These are phyloP conservation scores for Coregonus ussuriensis DNA, from an alignment of 2,797 vertebrate species.

Conservation along the genomic window DNA sequence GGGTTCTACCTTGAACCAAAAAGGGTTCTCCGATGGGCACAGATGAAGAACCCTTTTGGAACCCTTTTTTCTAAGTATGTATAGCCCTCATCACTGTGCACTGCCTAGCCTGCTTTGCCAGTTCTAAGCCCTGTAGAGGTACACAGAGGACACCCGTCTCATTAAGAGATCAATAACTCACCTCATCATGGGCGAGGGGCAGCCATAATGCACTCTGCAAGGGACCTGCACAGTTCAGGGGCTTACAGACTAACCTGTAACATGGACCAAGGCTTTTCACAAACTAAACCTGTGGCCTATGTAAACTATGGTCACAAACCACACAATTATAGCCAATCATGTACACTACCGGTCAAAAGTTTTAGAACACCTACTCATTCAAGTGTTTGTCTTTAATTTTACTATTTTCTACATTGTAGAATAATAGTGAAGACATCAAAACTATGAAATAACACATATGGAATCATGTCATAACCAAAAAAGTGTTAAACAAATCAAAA, in stretches of 20 bases:
- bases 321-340: not conserved
- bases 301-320: not conserved
- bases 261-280: constrained; percentile 18
- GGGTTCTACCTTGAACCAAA: too few species aligned
- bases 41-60: too few species aligned
- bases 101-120: constrained; percentile 41
- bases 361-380: too few species aligned
- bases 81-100: constrained; percentile 61
- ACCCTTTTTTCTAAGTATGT: constrained; percentile 12
- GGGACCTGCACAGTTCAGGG: constrained; percentile 43
- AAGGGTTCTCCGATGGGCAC: too few species aligned
- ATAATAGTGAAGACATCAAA: too few species aligned
- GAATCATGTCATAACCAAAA: too few species aligned
- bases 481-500: too few species aligned
- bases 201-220: constrained; percentile 65
- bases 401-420: too few species aligned
- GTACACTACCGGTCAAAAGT: too few species aligned
- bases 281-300: constrained; percentile 24
- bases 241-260: constrained; percentile 34
- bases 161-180: constrained; percentile 66
- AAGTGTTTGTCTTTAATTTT: too few species aligned
- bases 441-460: too few species aligned
- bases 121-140: constrained; percentile 56
- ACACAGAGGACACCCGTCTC: constrained; percentile 60
- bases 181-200: constrained; percentile 63